These are phyloP conservation scores for Brachionus asplanchnoidis DNA, from an alignment of 1,140 invertebrate species.

Conservation along the genomic window DNA sequence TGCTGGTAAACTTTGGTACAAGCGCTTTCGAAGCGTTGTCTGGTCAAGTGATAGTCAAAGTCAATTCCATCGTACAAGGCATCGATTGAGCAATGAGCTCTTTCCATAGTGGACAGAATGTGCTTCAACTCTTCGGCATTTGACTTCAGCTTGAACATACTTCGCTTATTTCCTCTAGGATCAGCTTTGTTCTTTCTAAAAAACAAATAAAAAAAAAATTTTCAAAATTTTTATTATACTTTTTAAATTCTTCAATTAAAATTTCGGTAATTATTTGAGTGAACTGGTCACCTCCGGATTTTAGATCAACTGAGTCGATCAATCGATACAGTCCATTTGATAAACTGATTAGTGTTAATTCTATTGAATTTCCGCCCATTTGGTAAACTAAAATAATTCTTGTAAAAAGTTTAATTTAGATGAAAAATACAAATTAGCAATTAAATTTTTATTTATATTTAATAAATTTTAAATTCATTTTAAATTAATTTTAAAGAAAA, in stretches of 20 bases:
- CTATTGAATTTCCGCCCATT: slow-evolving; percentile 37
- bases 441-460: too few species aligned
- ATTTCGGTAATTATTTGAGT: slow-evolving; percentile 2
- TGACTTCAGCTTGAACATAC: slow-evolving; percentile 20
- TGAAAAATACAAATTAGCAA: too few species aligned
- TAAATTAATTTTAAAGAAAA: too few species aligned
- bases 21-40: slow-evolving; percentile 31
- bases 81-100: slow-evolving; percentile 40
- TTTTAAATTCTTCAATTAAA: slow-evolving; percentile 36
- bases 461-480: too few species aligned
- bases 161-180: not conserved
- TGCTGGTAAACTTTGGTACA: slow-evolving; percentile 11
- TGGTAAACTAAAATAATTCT: slow-evolving; percentile 37
- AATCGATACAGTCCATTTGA: slow-evolving; percentile 1
- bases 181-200: slow-evolving; percentile 35
- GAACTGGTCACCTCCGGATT: slow-evolving; percentile 30
- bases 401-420: not conserved
- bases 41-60: slow-evolving; percentile 24
- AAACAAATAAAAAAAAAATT: not conserved
- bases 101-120: slow-evolving; percentile 38
- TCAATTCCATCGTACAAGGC: slow-evolving; percentile 40
- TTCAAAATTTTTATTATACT: slow-evolving; percentile 4
- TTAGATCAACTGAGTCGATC: not conserved
- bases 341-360: not conserved
- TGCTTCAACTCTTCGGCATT: slow-evolving; percentile 36